Base-by-base conservation (phyloP, 2,113 vertebrate species). In the Antigone vipio region DNA sequence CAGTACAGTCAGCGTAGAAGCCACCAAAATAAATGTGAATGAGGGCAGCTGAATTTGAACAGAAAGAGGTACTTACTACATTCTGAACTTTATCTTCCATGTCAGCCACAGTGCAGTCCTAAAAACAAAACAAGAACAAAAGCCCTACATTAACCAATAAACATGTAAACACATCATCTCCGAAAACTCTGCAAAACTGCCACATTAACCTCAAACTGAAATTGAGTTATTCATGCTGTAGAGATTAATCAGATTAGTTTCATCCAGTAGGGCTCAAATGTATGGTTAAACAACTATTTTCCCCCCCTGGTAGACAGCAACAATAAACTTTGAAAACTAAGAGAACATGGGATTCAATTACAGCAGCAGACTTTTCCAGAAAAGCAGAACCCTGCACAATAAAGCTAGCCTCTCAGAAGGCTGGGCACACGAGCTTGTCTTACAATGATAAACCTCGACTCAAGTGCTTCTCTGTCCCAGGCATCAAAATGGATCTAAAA, bases 71-170 rank as follows among this genome's bases (percentile, higher is more conserved):
- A 99, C 99, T 99, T 98, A 99, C 99, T 81, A 99, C 99, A 97
- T 97, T 98, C 89, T 99, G 98, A 97, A 99, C 99, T 98, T 99
- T 99, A 95, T 99, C 99, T 95, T 99, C 99, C 99, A 99, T 99
- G 97, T 99, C 99, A 88, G 98, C 99, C 67, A 99, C 98, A 90
- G 98, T 98, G 98, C 98, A 99, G 96, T 99, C 99, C 99, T 99
- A 98, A 96, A 94, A 97, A 94, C 95, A 80, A 91, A 94, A 69
- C 19, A 85, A 64, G 59, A 83, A 81, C 34, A 93, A 95, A 93
- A 95, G 11, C 26, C 17, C 34, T n/a, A 40, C 9, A 14, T 92
- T 90, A 95, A 88, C 53, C 58, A 90, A 95, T 50, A 92, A 92
- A 30, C 60, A 66, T 17, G 3, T 56, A 81, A 96, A 92, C 26